Percentiles rank a stretch among this genome's conserved stretches.
These are phyloP conservation scores for Meiosimyza decipiens DNA, from an alignment of 2,888 invertebrate genomes.

Conservation along the genomic window DNA sequence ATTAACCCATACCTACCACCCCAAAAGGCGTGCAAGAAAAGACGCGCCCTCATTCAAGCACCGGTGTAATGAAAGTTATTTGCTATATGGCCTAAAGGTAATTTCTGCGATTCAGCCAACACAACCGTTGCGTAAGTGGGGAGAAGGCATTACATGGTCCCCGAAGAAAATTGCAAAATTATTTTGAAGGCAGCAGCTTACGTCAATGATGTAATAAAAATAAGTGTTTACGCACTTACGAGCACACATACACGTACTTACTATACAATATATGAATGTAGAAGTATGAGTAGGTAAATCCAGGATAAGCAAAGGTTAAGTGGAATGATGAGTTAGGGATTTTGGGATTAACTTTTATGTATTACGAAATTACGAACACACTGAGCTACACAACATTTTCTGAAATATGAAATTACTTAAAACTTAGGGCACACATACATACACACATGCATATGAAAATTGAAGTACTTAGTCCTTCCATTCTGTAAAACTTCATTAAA, in stretches of 20 bases:
- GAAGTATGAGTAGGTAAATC: slow-evolving; percentile 5
- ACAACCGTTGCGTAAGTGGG: background rate
- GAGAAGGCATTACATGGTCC: background rate
- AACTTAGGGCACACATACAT: too few species aligned
- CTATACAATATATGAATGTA: background rate
- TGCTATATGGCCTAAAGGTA: slow-evolving; percentile 50
- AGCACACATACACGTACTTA: background rate
- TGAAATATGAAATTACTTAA: background rate
- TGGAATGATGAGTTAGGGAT: slow-evolving; percentile 25
- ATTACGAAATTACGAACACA: too few species aligned
- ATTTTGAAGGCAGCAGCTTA: slow-evolving; percentile 36
- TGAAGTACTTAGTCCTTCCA: too few species aligned
- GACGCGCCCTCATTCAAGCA: background rate
- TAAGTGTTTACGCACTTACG: slow-evolving; percentile 27
- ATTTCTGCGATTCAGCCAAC: slow-evolving; percentile 23
- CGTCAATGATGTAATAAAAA: slow-evolving; percentile 39
- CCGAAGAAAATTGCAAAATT: slow-evolving; percentile 24
- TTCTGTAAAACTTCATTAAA: too few species aligned
- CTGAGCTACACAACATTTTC: background rate
- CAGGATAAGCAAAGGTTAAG: slow-evolving; percentile 14
- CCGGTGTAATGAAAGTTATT: slow-evolving; percentile 47
- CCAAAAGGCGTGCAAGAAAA: slow-evolving; percentile 16
- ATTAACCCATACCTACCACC: background rate
- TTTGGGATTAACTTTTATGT: slow-evolving; percentile 4
- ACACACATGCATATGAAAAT: too few species aligned